These are phyloP conservation scores for Batillaria attramentaria DNA, from an alignment of 1,140 invertebrate species.

Conservation along the genomic window DNA sequence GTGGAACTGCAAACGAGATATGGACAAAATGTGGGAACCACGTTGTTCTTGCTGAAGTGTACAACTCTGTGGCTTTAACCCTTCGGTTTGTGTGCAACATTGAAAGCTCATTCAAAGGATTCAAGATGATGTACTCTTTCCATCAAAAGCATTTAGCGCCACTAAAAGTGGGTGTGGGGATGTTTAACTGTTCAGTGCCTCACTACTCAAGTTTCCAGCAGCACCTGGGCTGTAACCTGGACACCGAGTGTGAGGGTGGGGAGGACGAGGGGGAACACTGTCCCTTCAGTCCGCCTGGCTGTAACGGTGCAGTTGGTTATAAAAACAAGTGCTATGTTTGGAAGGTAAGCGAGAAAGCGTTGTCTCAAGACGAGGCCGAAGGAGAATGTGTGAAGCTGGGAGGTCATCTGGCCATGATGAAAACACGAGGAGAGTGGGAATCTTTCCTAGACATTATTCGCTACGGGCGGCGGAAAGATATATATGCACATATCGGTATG, in stretches of 20 bases:
- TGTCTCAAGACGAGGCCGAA: background rate
- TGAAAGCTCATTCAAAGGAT: background rate
- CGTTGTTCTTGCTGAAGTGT: background rate
- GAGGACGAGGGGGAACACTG: background rate
- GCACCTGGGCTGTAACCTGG: background rate
- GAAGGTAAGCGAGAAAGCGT: background rate
- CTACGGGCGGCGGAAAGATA: background rate
- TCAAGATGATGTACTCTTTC: background rate
- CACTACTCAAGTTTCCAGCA: background rate
- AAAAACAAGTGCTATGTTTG: background rate
- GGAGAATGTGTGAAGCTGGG: background rate
- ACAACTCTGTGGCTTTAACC: background rate
- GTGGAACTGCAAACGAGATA: background rate
- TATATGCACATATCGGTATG: background rate
- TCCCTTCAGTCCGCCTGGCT: background rate
- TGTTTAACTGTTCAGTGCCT: conserved; percentile 4
- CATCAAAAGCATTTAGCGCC: background rate
- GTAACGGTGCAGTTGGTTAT: background rate
- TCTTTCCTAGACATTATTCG: background rate
- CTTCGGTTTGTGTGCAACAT: background rate
- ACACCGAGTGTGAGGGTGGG: conserved; percentile 4
- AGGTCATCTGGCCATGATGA: background rate
- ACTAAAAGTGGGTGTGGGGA: background rate
- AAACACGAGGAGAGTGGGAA: background rate
- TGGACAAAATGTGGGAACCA: background rate